A percentile compares a stretch with the other conserved stretches of the same genome.
Evolutionary conservation across 2,888 invertebrate genomes (phyloP).

Genomic region (Junonia oenone): DNA sequence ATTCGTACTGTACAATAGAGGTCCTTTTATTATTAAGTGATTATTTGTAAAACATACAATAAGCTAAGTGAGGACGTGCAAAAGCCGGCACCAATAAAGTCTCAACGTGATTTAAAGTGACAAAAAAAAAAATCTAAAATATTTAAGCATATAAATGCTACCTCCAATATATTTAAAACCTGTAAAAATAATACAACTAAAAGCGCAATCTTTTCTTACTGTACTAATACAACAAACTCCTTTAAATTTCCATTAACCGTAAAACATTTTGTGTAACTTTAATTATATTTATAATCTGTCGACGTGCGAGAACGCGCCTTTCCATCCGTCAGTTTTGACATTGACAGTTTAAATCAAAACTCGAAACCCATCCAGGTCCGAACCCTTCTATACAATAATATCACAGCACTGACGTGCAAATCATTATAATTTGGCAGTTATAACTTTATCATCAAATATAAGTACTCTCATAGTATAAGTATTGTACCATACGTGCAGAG

Average conservation of each 20-base stretch:
- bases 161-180: neutral
- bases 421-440: conserved; percentile 15
- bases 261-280: neutral
- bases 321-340: neutral
- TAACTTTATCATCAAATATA: conserved; percentile 1
- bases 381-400: conserved; percentile 8
- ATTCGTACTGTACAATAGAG: neutral
- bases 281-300: neutral
- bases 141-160: neutral
- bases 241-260: neutral
- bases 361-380: neutral
- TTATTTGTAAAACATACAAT: neutral
- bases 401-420: conserved; percentile 11
- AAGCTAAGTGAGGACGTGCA: neutral
- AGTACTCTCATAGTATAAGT: neutral
- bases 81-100: neutral
- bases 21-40: neutral
- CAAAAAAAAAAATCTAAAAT: neutral
- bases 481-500: neutral
- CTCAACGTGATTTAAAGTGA: neutral
- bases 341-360: neutral
- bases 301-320: neutral
- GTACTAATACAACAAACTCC: neutral
- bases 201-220: neutral
- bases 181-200: neutral